Conservation (phyloP, 2,113 vertebrate species). For the Hiodon alosoides region DNA sequence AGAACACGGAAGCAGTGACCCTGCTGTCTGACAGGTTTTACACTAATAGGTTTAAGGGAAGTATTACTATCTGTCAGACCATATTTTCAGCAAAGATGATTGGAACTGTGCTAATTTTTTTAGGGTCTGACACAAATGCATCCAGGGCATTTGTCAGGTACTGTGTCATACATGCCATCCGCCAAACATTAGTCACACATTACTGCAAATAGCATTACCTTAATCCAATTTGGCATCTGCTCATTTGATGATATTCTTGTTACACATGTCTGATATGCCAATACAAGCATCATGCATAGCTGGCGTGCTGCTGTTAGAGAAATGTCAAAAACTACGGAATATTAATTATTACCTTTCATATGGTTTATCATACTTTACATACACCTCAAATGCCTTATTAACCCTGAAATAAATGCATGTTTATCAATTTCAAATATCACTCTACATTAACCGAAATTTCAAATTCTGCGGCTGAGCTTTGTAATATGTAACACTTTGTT, state of each 20-base stretch:
- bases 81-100: not conserved
- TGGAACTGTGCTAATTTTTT: not conserved
- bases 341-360: not conserved
- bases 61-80: not conserved
- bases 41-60: too few relatives aligned
- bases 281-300: slow-evolving; percentile 48
- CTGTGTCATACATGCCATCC: slow-evolving; percentile 48
- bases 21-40: too few relatives aligned
- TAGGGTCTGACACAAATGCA: slow-evolving; percentile 21
- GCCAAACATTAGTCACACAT: slow-evolving; percentile 61
- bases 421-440: too few relatives aligned
- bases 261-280: slow-evolving; percentile 35
- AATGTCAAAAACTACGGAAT: not conserved
- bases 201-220: slow-evolving; percentile 64
- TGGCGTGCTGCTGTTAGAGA: not conserved
- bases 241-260: slow-evolving; percentile 63
- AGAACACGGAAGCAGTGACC: not conserved
- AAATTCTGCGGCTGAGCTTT: too few relatives aligned
- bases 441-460: too few relatives aligned
- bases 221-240: slow-evolving; percentile 57
- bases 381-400: not conserved
- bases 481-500: too few relatives aligned
- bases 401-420: not conserved
- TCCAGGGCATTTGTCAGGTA: slow-evolving; percentile 39
- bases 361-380: not conserved